Percentiles rank a stretch among this genome's conserved stretches.
Evolutionary conservation across 2,888 invertebrate species (phyloP).

Genomic region (Agriopis marginaria): DNA sequence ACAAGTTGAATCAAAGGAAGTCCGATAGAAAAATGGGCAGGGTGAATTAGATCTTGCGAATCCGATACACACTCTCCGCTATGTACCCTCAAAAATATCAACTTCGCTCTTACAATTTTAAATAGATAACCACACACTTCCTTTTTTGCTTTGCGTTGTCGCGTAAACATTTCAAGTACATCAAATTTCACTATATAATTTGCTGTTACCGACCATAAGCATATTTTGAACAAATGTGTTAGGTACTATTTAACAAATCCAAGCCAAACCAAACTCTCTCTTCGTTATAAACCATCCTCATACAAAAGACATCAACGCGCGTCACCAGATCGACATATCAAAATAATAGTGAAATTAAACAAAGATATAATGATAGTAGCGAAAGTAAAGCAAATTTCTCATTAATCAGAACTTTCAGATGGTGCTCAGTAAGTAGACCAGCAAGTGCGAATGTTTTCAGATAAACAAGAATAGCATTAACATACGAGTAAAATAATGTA

Average conservation of each 20-base stretch:
- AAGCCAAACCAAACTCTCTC: slow-evolving; percentile 22
- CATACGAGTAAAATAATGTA: neutral
- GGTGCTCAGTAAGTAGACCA: slow-evolving; percentile 4
- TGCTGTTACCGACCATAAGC: too few species aligned
- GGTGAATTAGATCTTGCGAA: too few species aligned
- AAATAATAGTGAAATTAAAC: slow-evolving; percentile 12
- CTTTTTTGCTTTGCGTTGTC: too few species aligned
- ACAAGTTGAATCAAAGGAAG: too few species aligned
- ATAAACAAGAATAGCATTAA: neutral
- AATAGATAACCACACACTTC: too few species aligned
- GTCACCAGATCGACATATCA: slow-evolving; percentile 15
- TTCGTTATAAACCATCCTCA: neutral
- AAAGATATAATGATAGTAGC: slow-evolving; percentile 8
- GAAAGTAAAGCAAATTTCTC: slow-evolving; percentile 27
- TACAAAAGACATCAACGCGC: slow-evolving; percentile 43
- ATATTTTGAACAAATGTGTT: too few species aligned
- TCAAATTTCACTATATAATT: too few species aligned
- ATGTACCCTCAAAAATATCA: too few species aligned
- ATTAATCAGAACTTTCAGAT: slow-evolving; percentile 19
- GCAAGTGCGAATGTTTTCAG: neutral
- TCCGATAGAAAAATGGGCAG: too few species aligned
- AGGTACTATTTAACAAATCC: neutral
- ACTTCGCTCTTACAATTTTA: too few species aligned
- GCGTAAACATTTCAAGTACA: too few species aligned
- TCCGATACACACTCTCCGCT: too few species aligned